phyloP scores from a whole-genome alignment of 1,140 invertebrate species.

The Pseudomyrmex dendroicus region DNA sequence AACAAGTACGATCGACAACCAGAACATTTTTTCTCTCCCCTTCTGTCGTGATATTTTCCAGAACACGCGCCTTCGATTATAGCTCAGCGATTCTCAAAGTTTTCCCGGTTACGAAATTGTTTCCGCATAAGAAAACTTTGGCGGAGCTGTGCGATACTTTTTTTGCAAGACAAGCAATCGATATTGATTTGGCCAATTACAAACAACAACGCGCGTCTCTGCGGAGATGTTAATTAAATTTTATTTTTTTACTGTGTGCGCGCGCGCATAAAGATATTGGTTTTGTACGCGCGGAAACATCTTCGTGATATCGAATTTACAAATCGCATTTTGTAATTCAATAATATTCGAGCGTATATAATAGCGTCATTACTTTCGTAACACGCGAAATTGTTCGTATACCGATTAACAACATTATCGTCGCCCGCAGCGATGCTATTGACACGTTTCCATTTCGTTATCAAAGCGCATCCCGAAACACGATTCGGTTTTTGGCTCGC shows the following conservation, averaged over 20 bases:
- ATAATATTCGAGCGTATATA: background rate
- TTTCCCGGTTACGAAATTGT: background rate
- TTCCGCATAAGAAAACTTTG: background rate
- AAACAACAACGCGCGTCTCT: too few species aligned
- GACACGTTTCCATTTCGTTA: constrained; percentile 13
- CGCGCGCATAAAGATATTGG: background rate
- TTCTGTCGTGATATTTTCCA: background rate
- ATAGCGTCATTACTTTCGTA: background rate
- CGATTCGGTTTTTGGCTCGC: constrained; percentile 8
- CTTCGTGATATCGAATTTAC: background rate
- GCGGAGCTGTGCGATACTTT: background rate
- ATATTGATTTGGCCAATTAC: too few species aligned
- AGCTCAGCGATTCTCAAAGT: constrained; percentile 17
- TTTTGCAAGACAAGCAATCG: too few species aligned
- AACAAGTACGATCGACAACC: constrained; percentile 5
- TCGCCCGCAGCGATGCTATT: background rate
- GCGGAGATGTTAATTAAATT: too few species aligned
- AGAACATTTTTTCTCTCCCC: constrained; percentile 31
- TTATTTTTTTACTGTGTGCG: too few species aligned
- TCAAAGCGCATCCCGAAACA: constrained; percentile 24
- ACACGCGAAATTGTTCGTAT: background rate
- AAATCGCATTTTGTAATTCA: background rate
- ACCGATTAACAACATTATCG: background rate
- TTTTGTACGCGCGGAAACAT: background rate
- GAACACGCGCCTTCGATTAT: background rate